Percentiles rank a stretch among this genome's conserved stretches.
These are phyloP conservation scores for Ypsolopha scabrella DNA, from an alignment of 2,888 invertebrate genomes.

Conservation along the genomic window DNA sequence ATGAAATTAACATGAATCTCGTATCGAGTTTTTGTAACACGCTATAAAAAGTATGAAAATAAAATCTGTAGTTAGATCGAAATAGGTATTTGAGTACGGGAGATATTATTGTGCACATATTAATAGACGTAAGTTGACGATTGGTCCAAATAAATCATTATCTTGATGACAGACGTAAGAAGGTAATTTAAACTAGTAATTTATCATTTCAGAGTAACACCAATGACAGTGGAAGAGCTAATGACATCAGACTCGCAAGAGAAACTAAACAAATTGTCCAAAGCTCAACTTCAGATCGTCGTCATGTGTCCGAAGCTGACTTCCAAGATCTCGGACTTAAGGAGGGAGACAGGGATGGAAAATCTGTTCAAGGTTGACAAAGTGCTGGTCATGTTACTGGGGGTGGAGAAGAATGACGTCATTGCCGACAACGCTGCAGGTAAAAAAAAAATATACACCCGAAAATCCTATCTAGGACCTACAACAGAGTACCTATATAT, in stretches of 20 bases:
- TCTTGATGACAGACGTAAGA: too few species aligned
- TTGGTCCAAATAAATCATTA: too few species aligned
- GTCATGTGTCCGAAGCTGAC: constrained; percentile 83
- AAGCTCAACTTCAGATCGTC: constrained; percentile 82
- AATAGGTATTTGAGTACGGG: too few species aligned
- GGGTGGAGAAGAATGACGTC: constrained; percentile 80
- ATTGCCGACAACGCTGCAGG: constrained; percentile 77
- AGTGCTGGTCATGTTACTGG: constrained; percentile 83
- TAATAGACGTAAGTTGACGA: too few species aligned
- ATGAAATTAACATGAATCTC: too few species aligned
- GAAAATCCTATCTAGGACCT: too few species aligned
- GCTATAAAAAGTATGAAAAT: too few species aligned
- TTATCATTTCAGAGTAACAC: constrained; percentile 73
- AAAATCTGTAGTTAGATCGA: too few species aligned
- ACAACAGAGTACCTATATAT: too few species aligned
- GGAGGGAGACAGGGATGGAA: constrained; percentile 65
- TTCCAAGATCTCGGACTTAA: constrained; percentile 68
- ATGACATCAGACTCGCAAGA: constrained; percentile 60
- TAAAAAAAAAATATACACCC: constrained; percentile 24
- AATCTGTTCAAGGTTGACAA: constrained; percentile 76
- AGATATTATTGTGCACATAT: too few species aligned
- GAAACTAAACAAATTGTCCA: constrained; percentile 65
- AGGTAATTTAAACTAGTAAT: constrained; percentile 4
- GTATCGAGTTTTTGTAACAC: too few species aligned
- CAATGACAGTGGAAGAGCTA: constrained; percentile 80